phyloP scores from a whole-genome alignment of 2,797 vertebrate species.

The Lophotriccus pileatus region DNA sequence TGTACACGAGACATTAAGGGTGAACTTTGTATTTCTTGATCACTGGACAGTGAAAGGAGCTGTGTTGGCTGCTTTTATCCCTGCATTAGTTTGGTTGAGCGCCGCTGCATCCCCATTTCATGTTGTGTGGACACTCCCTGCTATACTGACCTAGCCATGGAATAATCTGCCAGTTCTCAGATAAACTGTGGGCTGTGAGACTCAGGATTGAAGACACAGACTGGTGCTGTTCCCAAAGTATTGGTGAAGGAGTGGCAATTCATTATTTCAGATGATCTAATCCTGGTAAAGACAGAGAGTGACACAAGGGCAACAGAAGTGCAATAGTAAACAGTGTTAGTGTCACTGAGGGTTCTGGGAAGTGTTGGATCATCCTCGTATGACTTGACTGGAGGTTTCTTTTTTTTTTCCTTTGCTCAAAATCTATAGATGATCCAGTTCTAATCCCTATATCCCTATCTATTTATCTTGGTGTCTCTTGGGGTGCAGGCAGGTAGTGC shows the following conservation, averaged over 20 bases:
- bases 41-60: background rate
- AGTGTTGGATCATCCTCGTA: background rate
- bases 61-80: background rate
- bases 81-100: background rate
- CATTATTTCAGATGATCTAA: background rate
- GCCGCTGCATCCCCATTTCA: background rate
- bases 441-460: background rate
- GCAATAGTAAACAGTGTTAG: background rate
- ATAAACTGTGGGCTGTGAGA: background rate
- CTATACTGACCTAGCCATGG: background rate
- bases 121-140: background rate
- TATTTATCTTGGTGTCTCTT: background rate
- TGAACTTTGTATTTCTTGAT: background rate
- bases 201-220: accelerated
- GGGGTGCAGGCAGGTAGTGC: background rate
- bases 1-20: background rate
- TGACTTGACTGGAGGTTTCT: background rate
- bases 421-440: background rate
- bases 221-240: background rate
- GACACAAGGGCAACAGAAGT: background rate
- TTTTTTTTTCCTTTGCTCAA: background rate
- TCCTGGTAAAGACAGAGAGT: background rate
- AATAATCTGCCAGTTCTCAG: background rate
- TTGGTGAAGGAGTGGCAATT: background rate
- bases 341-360: background rate